A percentile compares a stretch with the other conserved stretches of the same genome.
Conservation (phyloP, 2,888 invertebrate species). For the Hybos culiciformis region DNA sequence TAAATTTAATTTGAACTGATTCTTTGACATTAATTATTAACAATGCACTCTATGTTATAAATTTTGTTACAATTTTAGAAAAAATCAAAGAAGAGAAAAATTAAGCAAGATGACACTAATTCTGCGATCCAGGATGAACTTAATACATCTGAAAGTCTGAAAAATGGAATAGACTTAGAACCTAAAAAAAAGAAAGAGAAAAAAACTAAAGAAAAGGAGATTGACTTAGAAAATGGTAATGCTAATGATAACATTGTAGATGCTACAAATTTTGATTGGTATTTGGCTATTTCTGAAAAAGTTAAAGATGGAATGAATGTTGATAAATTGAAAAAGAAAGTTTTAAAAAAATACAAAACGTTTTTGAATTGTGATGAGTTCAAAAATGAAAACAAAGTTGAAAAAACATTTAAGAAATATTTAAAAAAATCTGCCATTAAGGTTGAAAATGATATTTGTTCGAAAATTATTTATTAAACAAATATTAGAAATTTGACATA, state of each 20-base stretch:
- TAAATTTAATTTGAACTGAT: no score
- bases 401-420: conserved; percentile 58
- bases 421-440: conserved; percentile 51
- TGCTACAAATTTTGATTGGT: background rate
- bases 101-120: conserved; percentile 37
- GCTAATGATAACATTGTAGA: conserved; percentile 1
- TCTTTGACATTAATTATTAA: no score
- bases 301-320: conserved; percentile 48
- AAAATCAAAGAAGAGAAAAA: conserved; percentile 14
- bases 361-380: conserved; percentile 33
- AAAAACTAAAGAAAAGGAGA: background rate
- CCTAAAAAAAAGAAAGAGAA: conserved; percentile 12
- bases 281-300: background rate
- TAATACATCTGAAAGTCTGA: no score
- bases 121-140: conserved; percentile 8
- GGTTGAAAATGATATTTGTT: conserved; percentile 47
- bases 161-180: conserved; percentile 1
- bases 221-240: conserved; percentile 7
- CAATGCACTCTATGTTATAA: no score
- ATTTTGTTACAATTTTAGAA: no score
- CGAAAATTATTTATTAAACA: conserved; percentile 2
- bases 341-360: conserved; percentile 41
- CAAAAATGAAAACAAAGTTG: conserved; percentile 44
- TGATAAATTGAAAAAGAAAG: conserved; percentile 64
- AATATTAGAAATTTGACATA: background rate